A percentile compares a stretch with the other conserved stretches of the same genome.
These are phyloP conservation scores for Danio aesculapii DNA, from an alignment of 2,797 vertebrate species.

Conservation along the genomic window DNA sequence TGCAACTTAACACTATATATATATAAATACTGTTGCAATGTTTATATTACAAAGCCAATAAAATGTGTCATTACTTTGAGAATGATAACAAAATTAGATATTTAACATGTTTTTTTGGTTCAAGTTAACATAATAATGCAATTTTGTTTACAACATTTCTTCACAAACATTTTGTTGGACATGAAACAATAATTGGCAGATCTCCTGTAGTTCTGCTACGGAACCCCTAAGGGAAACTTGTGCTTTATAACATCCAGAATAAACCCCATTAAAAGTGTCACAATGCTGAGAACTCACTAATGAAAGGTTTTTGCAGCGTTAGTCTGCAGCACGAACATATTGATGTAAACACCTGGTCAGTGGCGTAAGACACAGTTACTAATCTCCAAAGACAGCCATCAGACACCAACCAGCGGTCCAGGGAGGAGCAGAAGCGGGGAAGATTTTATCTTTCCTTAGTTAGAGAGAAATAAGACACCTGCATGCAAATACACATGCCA, in stretches of 20 bases:
- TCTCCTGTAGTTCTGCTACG: background rate
- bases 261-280: background rate
- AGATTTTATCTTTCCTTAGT: slow-evolving; percentile 52
- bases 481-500: slow-evolving; percentile 37
- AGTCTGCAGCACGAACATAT: background rate
- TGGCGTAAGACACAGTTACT: background rate
- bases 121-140: background rate
- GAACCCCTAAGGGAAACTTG: background rate
- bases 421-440: slow-evolving; percentile 13
- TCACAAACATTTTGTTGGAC: background rate
- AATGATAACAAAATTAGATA: background rate
- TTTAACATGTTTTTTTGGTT: background rate
- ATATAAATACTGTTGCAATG: background rate
- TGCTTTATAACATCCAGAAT: slow-evolving; percentile 4
- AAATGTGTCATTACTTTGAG: background rate
- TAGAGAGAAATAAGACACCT: slow-evolving; percentile 49
- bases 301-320: background rate
- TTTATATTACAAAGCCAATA: background rate
- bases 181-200: background rate
- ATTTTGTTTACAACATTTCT: background rate
- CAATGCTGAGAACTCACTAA: background rate
- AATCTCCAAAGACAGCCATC: slow-evolving; percentile 39
- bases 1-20: too few species aligned
- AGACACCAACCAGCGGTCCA: slow-evolving; percentile 36
- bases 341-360: slow-evolving; percentile 12